These are phyloP conservation scores for Drosophila varians DNA, from an alignment of 1,140 invertebrate genomes.

Conservation along the genomic window DNA sequence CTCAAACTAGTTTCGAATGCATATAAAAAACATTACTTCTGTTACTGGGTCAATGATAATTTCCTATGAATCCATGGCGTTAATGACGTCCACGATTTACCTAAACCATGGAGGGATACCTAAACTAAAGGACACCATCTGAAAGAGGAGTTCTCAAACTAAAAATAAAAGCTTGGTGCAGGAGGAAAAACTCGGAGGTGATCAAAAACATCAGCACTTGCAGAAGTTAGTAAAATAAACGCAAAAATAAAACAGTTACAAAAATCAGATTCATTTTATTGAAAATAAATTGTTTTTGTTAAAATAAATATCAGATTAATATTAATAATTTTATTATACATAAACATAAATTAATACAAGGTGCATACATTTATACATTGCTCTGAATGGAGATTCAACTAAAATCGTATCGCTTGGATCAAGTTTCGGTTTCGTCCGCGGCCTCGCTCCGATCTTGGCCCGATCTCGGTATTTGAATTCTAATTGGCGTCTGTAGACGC, in stretches of 20 bases:
- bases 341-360: slow-evolving; percentile 41
- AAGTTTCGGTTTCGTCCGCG: slow-evolving; percentile 9
- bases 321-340: slow-evolving; percentile 41
- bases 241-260: slow-evolving; percentile 22
- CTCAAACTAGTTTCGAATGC: neutral
- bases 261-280: slow-evolving; percentile 31
- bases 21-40: neutral
- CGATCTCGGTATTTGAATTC: slow-evolving; percentile 51
- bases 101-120: neutral
- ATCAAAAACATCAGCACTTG: slow-evolving; percentile 22
- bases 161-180: slow-evolving; percentile 28
- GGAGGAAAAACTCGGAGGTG: slow-evolving; percentile 34
- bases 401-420: slow-evolving; percentile 21
- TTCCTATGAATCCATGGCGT: neutral
- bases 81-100: neutral
- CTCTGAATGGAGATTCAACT: slow-evolving; percentile 53
- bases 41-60: neutral
- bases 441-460: slow-evolving; percentile 15
- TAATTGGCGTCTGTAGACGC: slow-evolving; percentile 66
- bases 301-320: slow-evolving; percentile 59
- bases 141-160: slow-evolving; percentile 5
- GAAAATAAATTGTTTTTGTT: slow-evolving; percentile 34
- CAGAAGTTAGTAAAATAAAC: slow-evolving; percentile 38
- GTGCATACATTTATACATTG: slow-evolving; percentile 48
- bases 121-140: neutral